These are phyloP conservation scores for Apamea monoglypha DNA, from an alignment of 2,888 invertebrate species.

Conservation along the genomic window DNA sequence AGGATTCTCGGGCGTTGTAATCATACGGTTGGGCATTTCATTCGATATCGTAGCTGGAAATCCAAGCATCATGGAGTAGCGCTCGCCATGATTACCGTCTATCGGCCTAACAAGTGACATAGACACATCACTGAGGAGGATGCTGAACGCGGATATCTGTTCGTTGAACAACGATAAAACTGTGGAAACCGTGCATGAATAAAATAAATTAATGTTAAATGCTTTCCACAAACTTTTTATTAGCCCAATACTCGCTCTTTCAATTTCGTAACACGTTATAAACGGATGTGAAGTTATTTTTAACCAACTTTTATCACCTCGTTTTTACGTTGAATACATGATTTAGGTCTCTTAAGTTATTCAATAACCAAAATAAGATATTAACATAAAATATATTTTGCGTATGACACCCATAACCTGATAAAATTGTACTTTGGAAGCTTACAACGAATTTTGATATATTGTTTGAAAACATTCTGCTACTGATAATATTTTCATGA, in stretches of 20 bases:
- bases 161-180: neutral
- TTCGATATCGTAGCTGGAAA: neutral
- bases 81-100: neutral
- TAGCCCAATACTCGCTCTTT: neutral
- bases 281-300: constrained; percentile 13
- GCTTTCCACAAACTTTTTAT: neutral
- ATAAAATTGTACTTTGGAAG: neutral
- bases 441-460: neutral
- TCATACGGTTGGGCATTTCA: neutral
- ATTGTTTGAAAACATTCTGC: neutral
- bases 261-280: constrained; percentile 23
- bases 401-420: neutral
- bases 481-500: too few species aligned
- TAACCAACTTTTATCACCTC: neutral
- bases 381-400: neutral
- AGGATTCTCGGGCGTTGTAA: neutral
- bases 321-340: neutral
- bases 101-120: neutral
- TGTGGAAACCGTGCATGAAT: neutral
- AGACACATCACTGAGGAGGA: neutral
- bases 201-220: constrained; percentile 9
- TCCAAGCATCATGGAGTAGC: neutral
- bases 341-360: neutral
- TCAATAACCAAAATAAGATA: neutral
- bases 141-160: neutral